Conservation (phyloP, 2,113 vertebrate genomes). For the Mobula hypostoma region DNA sequence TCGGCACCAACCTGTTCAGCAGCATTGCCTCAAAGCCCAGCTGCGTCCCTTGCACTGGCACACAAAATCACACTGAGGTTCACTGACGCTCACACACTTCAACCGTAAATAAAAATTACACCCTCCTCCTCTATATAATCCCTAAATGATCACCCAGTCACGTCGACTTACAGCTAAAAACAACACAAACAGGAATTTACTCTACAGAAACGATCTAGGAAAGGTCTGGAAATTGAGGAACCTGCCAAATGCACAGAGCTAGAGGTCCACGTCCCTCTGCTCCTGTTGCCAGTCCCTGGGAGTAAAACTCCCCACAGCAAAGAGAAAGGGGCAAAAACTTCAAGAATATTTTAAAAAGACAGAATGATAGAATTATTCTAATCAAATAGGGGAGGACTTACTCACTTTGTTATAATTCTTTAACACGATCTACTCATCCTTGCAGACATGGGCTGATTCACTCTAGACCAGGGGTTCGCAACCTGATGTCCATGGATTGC, state of each 20-base stretch:
- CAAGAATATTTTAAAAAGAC: not conserved
- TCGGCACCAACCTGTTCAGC: constrained; percentile 39
- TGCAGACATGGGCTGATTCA: not conserved
- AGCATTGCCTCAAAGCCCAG: not conserved
- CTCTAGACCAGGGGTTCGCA: no score
- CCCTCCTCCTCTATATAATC: not conserved
- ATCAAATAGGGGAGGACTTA: not conserved
- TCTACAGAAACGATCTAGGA: not conserved
- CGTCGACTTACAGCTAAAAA: not conserved
- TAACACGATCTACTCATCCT: not conserved
- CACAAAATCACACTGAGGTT: not conserved
- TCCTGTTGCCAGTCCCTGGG: no score
- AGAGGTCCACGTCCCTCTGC: not conserved
- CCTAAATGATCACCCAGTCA: not conserved
- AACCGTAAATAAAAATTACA: not conserved
- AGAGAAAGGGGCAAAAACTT: not conserved
- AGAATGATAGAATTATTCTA: not conserved
- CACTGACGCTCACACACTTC: not conserved
- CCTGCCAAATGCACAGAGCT: not conserved
- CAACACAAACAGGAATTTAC: not conserved
- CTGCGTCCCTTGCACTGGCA: not conserved
- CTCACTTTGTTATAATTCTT: not conserved
- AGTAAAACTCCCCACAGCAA: not conserved
- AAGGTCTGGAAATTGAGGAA: not conserved
- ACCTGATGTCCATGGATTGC: no score